A percentile compares a stretch with the other conserved stretches of the same genome.
Evolutionary conservation across 2,888 invertebrate species (phyloP).

Genomic region (Athripsodes cinereus): DNA sequence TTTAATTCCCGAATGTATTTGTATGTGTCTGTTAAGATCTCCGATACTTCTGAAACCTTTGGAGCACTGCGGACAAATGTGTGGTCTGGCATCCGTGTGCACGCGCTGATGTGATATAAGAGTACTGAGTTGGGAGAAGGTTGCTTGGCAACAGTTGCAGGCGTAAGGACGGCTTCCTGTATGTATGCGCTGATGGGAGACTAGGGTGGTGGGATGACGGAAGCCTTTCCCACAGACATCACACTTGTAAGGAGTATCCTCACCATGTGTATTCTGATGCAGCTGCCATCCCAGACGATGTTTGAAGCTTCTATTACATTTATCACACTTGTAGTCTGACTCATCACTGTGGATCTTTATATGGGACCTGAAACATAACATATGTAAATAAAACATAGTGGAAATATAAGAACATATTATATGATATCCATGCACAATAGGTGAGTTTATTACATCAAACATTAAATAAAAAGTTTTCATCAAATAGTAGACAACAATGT

Average conservation of each 20-base stretch:
- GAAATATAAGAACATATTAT: no score
- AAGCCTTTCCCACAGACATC: slow-evolving; percentile 24
- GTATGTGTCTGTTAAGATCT: slow-evolving; percentile 13
- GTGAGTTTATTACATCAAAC: no score
- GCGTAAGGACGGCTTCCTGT: slow-evolving; percentile 93
- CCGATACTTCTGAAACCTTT: slow-evolving; percentile 11
- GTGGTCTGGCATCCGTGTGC: slow-evolving; percentile 13
- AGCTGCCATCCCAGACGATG: slow-evolving; percentile 17
- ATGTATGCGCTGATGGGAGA: slow-evolving; percentile 88
- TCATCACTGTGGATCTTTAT: slow-evolving; percentile 24
- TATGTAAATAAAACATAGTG: no score
- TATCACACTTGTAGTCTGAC: slow-evolving; percentile 22
- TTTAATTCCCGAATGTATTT: slow-evolving; percentile 14
- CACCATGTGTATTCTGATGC: slow-evolving; percentile 24
- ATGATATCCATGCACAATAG: no score
- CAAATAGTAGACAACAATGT: no score
- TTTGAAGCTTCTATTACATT: slow-evolving; percentile 23
- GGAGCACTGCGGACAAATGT: slow-evolving; percentile 12
- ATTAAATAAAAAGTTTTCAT: no score
- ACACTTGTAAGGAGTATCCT: slow-evolving; percentile 25
- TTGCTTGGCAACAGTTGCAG: slow-evolving; percentile 88
- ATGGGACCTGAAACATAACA: slow-evolving; percentile 22
- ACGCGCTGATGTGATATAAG: slow-evolving; percentile 13
- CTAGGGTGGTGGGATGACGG: slow-evolving; percentile 56
- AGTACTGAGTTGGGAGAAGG: slow-evolving; percentile 59